Base-by-base conservation (phyloP, 2,888 invertebrate species). In the Hypena proboscidalis region DNA sequence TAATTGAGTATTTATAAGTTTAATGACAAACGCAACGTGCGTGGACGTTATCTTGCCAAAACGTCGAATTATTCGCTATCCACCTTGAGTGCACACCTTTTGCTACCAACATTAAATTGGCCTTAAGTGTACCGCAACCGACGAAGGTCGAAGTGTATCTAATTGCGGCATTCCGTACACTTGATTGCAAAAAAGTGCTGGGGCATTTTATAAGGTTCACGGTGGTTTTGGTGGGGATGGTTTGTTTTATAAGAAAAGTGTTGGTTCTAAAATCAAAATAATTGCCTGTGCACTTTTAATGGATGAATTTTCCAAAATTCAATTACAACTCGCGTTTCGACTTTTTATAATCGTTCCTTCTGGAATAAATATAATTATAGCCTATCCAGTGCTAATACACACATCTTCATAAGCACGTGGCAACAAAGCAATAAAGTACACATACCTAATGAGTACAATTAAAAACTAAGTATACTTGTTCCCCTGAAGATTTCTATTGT, bases 101-200 rank as follows among this genome's bases (percentile, higher is more conserved):
- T 47, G 66, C 58, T 59, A 31, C 44, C 43, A 53, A 53, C 54
- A 50, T 54, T 48, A 54, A 59, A 60, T 57, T 58, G 51, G 22
- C 48, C 32, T 17, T 40, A 49, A 47, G 46, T 40, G 43, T 39
- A 44, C 14, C 6, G 9, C 9, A 30, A 36, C 21, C 27, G 20
- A 30, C 40, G 58, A 52, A 50, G 55, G 48, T 42, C 51, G 49
- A 58, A 55, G 55, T 61, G 59, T 39, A 52, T 61, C 58, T 69
- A 68, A 68, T 63, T 67, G 51, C 60, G 44, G 31, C 47, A 57
- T 38, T 51, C 37, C 35, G 47, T 58, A 50, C 58, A 58, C 58
- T 44, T 51, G 37, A 51, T 55, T 58, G 45, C 51, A 55, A 59
- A 55, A 50, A 48, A 36, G 3, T 22, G 13, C 17, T 32, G 29